A percentile compares a stretch with the other conserved stretches of the same genome.
Evolutionary conservation across 2,888 invertebrate genomes (phyloP).

Genomic region (Hirtodrosophila trivittata): DNA sequence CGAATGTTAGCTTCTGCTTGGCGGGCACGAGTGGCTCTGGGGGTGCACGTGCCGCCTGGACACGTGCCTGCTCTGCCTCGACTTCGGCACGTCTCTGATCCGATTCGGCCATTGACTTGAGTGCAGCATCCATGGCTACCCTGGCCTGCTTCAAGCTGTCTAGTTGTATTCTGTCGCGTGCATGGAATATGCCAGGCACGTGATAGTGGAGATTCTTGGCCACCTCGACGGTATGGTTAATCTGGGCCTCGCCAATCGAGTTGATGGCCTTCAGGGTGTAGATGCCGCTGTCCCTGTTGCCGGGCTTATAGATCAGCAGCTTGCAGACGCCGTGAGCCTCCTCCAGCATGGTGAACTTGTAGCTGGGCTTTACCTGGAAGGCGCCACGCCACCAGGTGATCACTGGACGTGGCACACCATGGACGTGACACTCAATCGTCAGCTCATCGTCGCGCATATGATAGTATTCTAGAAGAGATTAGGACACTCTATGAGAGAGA

Average conservation of each 20-base stretch:
- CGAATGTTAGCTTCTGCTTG: conserved; percentile 86
- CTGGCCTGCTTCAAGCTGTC: conserved; percentile 80
- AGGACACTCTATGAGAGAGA: conserved; percentile 19
- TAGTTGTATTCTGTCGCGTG: conserved; percentile 79
- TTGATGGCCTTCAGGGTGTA: conserved; percentile 90
- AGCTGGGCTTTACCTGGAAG: conserved; percentile 81
- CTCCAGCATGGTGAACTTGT: conserved; percentile 82
- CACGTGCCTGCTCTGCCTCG: conserved; percentile 61
- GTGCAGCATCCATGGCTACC: conserved; percentile 82
- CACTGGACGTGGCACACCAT: conserved; percentile 82
- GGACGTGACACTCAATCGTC: conserved; percentile 85
- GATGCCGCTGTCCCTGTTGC: conserved; percentile 87
- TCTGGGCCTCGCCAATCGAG: conserved; percentile 86
- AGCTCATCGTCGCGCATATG: conserved; percentile 86
- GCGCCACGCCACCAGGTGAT: conserved; percentile 82
- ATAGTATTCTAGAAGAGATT: conserved; percentile 81
- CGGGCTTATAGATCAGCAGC: conserved; percentile 85
- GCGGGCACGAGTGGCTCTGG: conserved; percentile 80
- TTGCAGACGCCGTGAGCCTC: conserved; percentile 85
- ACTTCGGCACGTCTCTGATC: conserved; percentile 79
- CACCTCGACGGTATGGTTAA: conserved; percentile 84
- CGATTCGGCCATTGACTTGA: conserved; percentile 83
- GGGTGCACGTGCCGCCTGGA: conserved; percentile 63
- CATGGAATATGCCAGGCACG: conserved; percentile 83
- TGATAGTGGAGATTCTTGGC: conserved; percentile 85